A percentile compares a stretch with the other conserved stretches of the same genome.
These are phyloP conservation scores for Onychomys arenicola DNA, from an alignment of 2,797 vertebrate species.

Conservation along the genomic window DNA sequence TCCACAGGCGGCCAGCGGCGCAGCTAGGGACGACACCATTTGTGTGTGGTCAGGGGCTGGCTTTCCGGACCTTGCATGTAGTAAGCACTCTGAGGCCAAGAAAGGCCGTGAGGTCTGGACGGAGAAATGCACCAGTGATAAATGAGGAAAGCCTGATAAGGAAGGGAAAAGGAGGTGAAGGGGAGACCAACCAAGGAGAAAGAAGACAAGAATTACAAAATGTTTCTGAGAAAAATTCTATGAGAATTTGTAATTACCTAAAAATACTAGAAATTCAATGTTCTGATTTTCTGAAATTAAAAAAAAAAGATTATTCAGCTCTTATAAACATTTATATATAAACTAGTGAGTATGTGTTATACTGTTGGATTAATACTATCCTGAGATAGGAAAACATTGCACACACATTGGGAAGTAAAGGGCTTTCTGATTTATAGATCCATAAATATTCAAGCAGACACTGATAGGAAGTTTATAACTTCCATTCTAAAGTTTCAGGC, in stretches of 20 bases:
- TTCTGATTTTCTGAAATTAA: background rate
- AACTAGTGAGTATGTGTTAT: background rate
- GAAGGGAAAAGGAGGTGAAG: background rate
- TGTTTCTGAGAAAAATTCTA: background rate
- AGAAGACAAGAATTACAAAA: background rate
- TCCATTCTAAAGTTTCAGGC: background rate
- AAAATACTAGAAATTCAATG: background rate
- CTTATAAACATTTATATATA: background rate
- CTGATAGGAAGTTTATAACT: background rate
- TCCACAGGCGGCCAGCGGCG: background rate
- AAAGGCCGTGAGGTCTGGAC: background rate
- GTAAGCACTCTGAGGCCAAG: background rate
- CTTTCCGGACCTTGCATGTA: background rate
- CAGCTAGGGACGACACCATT: background rate
- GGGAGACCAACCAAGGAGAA: background rate
- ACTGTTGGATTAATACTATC: background rate
- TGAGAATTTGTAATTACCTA: background rate
- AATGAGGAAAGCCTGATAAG: background rate
- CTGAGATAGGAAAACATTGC: background rate
- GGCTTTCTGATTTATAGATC: background rate
- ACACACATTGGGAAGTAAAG: background rate
- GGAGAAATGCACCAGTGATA: background rate
- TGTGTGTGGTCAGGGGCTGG: background rate
- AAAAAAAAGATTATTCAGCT: background rate
- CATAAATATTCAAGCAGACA: background rate